These are phyloP conservation scores for Phoxinus phoxinus DNA, from an alignment of 2,113 vertebrate species.

Conservation along the genomic window DNA sequence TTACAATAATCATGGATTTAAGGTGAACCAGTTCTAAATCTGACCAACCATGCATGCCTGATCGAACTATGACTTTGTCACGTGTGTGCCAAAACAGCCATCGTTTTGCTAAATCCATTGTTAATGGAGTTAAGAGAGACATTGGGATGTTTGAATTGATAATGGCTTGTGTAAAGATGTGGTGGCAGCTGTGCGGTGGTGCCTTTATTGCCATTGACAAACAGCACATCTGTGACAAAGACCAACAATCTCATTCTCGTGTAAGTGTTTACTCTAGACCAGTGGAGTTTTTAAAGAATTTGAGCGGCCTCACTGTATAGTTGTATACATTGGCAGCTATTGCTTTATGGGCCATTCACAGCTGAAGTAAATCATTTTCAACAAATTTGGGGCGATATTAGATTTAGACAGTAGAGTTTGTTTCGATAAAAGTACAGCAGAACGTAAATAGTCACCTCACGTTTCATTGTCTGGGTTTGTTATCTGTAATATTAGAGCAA, in stretches of 20 bases:
- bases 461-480: background rate
- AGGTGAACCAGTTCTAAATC: background rate
- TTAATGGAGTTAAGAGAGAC: background rate
- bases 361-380: background rate
- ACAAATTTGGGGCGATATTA: background rate
- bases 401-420: background rate
- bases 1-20: background rate
- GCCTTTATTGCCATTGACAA: conserved; percentile 1
- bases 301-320: background rate
- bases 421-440: background rate
- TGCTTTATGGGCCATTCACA: background rate
- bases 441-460: background rate
- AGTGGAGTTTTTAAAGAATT: too few relatives aligned
- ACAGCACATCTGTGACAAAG: conserved; percentile 31
- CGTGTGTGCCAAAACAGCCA: background rate
- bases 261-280: conserved; percentile 1
- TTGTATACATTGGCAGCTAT: background rate
- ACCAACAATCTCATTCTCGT: background rate
- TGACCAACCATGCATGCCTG: background rate
- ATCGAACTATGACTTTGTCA: background rate
- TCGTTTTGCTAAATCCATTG: background rate
- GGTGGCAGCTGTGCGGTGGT: background rate
- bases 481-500: background rate
- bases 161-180: background rate
- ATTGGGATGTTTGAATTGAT: background rate